These are phyloP conservation scores for Elmis aenea DNA, from an alignment of 2,888 invertebrate genomes.

Conservation along the genomic window DNA sequence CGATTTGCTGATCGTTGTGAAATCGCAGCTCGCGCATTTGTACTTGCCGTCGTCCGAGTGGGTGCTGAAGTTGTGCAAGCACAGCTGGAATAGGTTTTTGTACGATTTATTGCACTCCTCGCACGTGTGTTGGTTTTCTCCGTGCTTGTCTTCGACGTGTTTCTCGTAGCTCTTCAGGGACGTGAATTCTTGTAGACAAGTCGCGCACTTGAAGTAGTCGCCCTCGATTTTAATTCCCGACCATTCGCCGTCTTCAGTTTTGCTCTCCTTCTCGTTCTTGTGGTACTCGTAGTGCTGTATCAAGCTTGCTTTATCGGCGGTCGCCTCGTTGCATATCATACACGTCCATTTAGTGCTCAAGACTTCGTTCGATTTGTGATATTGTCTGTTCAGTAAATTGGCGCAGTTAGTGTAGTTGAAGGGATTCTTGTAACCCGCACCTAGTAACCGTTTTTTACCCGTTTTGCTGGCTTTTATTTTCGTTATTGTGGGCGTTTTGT, in stretches of 20 bases:
- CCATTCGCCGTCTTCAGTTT: constrained; percentile 3
- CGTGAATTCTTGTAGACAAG: constrained; percentile 31
- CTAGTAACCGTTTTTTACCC: neutral
- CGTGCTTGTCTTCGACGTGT: constrained; percentile 32
- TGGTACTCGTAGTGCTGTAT: constrained; percentile 28
- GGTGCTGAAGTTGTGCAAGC: constrained; percentile 23
- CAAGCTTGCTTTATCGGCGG: constrained; percentile 19
- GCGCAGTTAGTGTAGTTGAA: constrained; percentile 18
- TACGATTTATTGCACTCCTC: constrained; percentile 30
- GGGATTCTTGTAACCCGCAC: constrained; percentile 21
- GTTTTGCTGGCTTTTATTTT: neutral
- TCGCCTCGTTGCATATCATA: constrained; percentile 23
- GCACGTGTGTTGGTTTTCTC: constrained; percentile 19
- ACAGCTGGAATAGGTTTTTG: constrained; percentile 25
- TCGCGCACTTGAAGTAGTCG: constrained; percentile 27
- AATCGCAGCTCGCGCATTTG: constrained; percentile 23
- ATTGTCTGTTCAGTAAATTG: constrained; percentile 5
- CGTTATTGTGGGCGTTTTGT: neutral
- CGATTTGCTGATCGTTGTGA: constrained; percentile 12
- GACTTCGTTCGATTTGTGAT: constrained; percentile 8
- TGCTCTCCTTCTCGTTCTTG: constrained; percentile 20
- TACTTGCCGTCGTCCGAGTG: constrained; percentile 21
- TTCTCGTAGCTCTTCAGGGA: constrained; percentile 32
- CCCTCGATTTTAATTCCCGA: constrained; percentile 9
- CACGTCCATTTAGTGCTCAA: constrained; percentile 23